phyloP scores from a whole-genome alignment of 2,797 vertebrate species.

The Sebastes hubbsi region DNA sequence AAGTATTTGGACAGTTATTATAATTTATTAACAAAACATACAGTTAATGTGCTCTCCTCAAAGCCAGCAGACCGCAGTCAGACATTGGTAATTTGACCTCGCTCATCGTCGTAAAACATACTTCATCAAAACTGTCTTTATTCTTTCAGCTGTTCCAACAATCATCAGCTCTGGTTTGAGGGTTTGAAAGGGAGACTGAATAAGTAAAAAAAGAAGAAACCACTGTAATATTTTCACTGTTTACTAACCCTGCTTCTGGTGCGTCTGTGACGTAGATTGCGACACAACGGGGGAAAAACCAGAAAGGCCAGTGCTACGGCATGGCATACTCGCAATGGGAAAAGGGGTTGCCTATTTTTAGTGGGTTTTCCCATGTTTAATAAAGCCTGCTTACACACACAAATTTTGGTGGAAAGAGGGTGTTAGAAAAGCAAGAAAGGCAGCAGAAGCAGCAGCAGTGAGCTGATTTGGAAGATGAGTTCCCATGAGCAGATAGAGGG shows the following conservation, averaged over 20 bases:
- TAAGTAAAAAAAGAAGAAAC: background rate
- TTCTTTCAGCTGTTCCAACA: background rate
- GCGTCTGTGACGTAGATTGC: background rate
- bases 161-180: background rate
- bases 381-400: background rate
- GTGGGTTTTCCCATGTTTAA: background rate
- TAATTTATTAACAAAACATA: background rate
- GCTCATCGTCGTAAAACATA: background rate
- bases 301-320: background rate
- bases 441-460: slow-evolving; percentile 8
- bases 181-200: background rate
- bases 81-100: background rate
- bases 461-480: slow-evolving; percentile 64
- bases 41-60: background rate
- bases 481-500: slow-evolving; percentile 59
- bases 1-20: background rate
- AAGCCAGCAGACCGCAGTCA: background rate
- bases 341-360: background rate
- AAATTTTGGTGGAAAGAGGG: background rate
- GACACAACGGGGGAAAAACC: background rate
- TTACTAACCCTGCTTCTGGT: background rate
- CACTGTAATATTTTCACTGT: background rate
- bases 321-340: background rate
- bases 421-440: slow-evolving; percentile 4
- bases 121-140: background rate